Base-by-base conservation (phyloP, 2,113 vertebrate genomes). In the Tyto alba region DNA sequence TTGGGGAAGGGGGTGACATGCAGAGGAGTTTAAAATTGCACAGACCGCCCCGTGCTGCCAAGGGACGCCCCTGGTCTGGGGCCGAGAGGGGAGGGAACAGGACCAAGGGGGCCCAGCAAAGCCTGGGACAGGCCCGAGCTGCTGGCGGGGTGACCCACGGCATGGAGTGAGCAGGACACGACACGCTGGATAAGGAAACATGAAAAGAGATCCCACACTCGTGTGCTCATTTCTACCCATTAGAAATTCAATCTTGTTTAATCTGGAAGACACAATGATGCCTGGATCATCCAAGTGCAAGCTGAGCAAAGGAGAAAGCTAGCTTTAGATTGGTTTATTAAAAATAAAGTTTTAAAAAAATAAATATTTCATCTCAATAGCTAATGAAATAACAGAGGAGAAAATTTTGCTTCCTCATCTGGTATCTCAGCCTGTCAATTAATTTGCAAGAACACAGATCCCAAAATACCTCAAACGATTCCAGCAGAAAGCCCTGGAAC, bases 401-500 rank as follows among this genome's bases (percentile, higher is more conserved):
- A 62, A n/a, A 9, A 67, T 34, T 84, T 56, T 81, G 56, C 91
- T 71, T 92, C 87, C 80, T 74, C 4, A 6, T 67, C 80, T 92
- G 76, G n/a, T 82, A 75, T 29, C 73, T 81, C 90, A 86, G 94
- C 71, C 90, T 57, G 38, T 71, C 92, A 93, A 77, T 81, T 91
- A 66, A 90, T 55, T 72, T 86, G 85, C 72, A 62, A 69, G 85
- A 93, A 76, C 6, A 6, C 4, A 26, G 82, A 60, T 75, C 95
- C 92, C 48, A 2, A 95, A 94, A 95, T 91, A 90, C 88, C 79
- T 86, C 88, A 29, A 66, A 84, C 17, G 10, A 50, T 67, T 66
- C 73, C 86, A 60, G 68, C 84, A 93, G 83, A 90, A 96, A 90
- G 89, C 91, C 55, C 86, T 89, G 72, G 92, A 80, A 80, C 52